phyloP scores from a whole-genome alignment of 2,113 vertebrate species.

The Entomyzon cyanotis region DNA sequence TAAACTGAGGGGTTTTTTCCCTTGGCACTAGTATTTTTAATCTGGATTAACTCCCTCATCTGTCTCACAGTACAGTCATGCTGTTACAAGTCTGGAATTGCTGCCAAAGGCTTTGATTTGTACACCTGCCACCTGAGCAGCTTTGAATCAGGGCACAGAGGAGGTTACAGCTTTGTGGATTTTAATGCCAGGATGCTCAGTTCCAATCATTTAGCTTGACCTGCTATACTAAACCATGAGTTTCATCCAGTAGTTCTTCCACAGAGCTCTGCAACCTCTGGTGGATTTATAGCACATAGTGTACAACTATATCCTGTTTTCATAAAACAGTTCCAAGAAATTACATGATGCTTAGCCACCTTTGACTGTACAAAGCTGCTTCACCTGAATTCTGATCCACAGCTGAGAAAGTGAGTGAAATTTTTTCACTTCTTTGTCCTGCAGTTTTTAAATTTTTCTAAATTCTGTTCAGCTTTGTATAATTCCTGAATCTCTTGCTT shows the following conservation, averaged over 20 bases:
- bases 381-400: neutral
- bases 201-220: neutral
- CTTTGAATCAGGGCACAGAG: neutral
- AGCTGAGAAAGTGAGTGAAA: neutral
- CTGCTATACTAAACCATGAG: neutral
- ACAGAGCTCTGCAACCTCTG: neutral
- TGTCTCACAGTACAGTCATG: neutral
- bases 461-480: neutral
- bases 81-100: neutral
- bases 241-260: neutral
- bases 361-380: neutral
- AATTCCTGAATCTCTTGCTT: neutral
- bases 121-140: constrained; percentile 26
- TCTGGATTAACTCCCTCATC: constrained; percentile 19
- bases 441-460: neutral
- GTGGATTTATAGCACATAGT: neutral
- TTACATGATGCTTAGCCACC: neutral
- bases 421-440: neutral
- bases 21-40: constrained; percentile 36
- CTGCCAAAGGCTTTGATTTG: constrained; percentile 35
- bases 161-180: neutral
- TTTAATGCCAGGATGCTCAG: neutral
- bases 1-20: fast-evolving
- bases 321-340: neutral
- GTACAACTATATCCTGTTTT: neutral